Evolutionary conservation across 2,113 vertebrate species (phyloP), one percentile per base, ranked within the genome.

Genomic region (Scalopus aquaticus): DNA sequence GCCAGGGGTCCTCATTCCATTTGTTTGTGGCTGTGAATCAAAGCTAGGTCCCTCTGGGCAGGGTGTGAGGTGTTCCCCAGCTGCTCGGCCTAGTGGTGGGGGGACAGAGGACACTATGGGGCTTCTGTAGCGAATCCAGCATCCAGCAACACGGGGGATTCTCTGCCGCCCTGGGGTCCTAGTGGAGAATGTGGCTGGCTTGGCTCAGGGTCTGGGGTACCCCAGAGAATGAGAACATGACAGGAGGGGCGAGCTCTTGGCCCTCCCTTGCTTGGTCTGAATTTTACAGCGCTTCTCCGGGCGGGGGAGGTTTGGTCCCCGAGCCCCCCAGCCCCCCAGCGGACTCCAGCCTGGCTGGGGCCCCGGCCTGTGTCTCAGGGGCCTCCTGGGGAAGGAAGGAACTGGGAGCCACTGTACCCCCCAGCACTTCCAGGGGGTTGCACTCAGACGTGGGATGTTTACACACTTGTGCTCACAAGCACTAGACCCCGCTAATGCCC

Each of bases 1-100:
- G n/a, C 91, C 93, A 54, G 96, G 92, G 90, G 96, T 83, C 83
- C 82, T 93, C 37, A 2, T 67, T 95, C 73, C 90, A 70, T 96
- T 93, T 96, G 95, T 80, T 28, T 54, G 26, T 37, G 88, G 95
- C 80, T 93, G 12, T 6, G 74, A 89, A 89, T 87, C 92, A 97
- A 93, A 72, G 62, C 72, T 16, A 69, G 91, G 80, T 95, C 81
- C 85, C 95, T 70, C 26, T n/a, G 56, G 94, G 93, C 49, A 15
- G 70, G 39, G 26, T 1, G 32, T 30, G 88, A 88, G 86, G 2
- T 74, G 96, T 88, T 89, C 80, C 96, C 93, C 20, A 0, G 37
- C 56, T 44, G 37, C 60, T 87, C 56, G 26, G 76, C 44, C 67
- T 69, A 35, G 10, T 67, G 2, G 9, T 6, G 1, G 15, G 49